Evolutionary conservation across 2,113 vertebrate species (phyloP).

Genomic region (Thymallus thymallus): DNA sequence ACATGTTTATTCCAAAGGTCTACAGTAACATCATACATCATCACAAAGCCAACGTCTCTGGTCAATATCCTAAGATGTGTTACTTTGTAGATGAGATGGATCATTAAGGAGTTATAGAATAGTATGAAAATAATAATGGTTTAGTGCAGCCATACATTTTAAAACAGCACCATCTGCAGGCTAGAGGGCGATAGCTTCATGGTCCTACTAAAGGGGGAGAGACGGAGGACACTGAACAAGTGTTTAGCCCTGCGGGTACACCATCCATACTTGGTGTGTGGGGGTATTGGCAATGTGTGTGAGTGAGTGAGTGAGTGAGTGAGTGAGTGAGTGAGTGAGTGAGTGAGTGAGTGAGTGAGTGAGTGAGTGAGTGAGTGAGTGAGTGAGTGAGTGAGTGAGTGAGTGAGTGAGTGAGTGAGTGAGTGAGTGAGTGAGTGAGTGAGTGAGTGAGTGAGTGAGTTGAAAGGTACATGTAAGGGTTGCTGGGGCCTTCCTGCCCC

Average conservation of each 20-base stretch:
- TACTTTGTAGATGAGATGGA: not conserved
- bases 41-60: not conserved
- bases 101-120: not conserved
- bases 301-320: no score
- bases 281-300: no score
- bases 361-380: no score
- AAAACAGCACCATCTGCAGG: constrained; percentile 56
- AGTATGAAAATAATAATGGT: not conserved
- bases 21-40: no score
- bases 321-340: no score
- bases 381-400: not conserved
- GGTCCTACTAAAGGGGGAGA: constrained; percentile 2
- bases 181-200: constrained; percentile 1
- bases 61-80: not conserved
- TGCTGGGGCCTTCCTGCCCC: not conserved
- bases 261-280: not conserved
- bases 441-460: not conserved
- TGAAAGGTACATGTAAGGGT: not conserved
- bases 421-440: not conserved
- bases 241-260: not conserved
- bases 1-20: no score
- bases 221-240: not conserved
- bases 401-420: no score
- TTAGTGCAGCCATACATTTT: constrained; percentile 26
- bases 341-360: not conserved